Base-by-base conservation (phyloP, 2,888 invertebrate genomes). In the Embidobia sp. region DNA sequence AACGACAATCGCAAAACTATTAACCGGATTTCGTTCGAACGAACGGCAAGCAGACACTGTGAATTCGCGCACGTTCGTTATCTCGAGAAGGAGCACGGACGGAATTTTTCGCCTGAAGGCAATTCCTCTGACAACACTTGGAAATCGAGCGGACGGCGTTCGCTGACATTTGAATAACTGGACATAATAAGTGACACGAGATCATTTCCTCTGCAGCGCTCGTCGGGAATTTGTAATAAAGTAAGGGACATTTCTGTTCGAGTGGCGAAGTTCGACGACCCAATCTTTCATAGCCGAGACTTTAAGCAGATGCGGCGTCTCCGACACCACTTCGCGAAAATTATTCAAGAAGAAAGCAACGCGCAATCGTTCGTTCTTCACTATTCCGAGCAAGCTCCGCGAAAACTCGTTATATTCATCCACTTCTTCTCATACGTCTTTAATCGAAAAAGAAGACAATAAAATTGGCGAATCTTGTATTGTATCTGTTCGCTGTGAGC, bases 181-280 rank as follows among this genome's bases (percentile, higher is more conserved):
- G 67, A 67, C 67, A 67, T 67, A 67, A 57, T 67, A 67, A 67
- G 67, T 55, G 40, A 67, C 67, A 48, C 48, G 22, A 35, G 31
- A 57, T 67, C 67, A 67, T 67, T 67, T 67, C 48, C 67, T 67
- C 22, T 35, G 53, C 15, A 7, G 35, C 26, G 33, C 66, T 66
- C 53, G 44, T 29, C 66, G 31, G 35, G 66, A 66, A 66, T 66
- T 66, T 53, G 53, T 66, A 66, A 66, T 66, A 66, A 66, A 66
- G 66, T 66, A 66, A 66, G 46, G 55, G 35, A 26, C 44, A 66
- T 44, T 66, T 53, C 16, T 37, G 64, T 64, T 42, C 51, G 35
- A 63, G 35, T 63, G 27, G 44, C 53, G 44, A 64, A 64, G 42
- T 64, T 51, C 51, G 64, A 64, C 44, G 53, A 64, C 51, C 64